Base-by-base conservation (phyloP, 1,140 invertebrate genomes). In the Pogonus chalceus region DNA sequence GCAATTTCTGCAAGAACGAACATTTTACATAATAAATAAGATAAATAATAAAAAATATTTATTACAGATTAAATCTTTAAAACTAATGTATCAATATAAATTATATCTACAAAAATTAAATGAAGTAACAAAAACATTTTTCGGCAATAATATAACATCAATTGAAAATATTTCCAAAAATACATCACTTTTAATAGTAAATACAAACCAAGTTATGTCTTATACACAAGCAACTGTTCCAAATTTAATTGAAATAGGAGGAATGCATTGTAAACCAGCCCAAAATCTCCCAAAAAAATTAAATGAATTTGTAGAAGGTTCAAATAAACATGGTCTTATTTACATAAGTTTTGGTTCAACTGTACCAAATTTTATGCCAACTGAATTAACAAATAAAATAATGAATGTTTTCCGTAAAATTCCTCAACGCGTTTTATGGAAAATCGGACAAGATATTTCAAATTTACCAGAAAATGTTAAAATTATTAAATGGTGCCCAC, bases 401-500 rank as follows among this genome's bases (percentile, higher is more conserved):
- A n/a, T 59, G 20, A 53, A 55, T 2, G 58, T 51, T 2, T 63
- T 64, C 46, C 3, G 51, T 10, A 53, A 60, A 48, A 37, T 70
- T 20, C 47, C 59, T 20, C 59, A 66, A 18, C 52, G 55, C 24
- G 57, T 70, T 12, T 51, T 71, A 14, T 69, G 66, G 63, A 71
- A 69, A 56, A 67, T 57, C 52, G 66, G 68, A 53, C 43, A 59
- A 12, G 20, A 9, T 1, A 16, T n/a, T n/a, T n/a, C n/a, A n/a
- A n/a, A n/a, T n/a, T n/a, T n/a, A 35, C 57, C 64, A 2, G 51
- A 59, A 12, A 71, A 71, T 58, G 59, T 70, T 2, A 69, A 63
- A 54, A 61, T 72, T 7, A 58, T 60, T 0, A 70, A 74, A 57
- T 79, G 76, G 76, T 58, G 74, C 1, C 76, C 76, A 3, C 76